phyloP scores from a whole-genome alignment of 2,888 invertebrate species.

The Plebejus melissa region DNA sequence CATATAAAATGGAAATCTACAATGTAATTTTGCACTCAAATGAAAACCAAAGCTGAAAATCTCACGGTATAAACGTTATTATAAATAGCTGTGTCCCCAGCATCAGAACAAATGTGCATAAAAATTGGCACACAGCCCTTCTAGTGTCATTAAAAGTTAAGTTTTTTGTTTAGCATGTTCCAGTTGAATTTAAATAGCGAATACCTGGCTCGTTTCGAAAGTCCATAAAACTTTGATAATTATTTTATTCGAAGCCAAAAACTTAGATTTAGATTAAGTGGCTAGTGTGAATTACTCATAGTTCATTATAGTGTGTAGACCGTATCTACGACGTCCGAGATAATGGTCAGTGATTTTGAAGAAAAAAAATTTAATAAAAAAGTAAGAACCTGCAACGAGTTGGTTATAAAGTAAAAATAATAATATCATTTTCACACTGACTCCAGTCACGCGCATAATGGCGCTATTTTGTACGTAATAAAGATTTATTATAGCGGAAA shows the following conservation, averaged over 20 bases:
- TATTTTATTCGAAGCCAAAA: neutral
- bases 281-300: too few relatives aligned
- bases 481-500: constrained; percentile 7
- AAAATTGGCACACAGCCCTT: constrained; percentile 12
- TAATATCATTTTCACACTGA: neutral
- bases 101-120: neutral
- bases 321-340: too few relatives aligned
- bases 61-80: neutral
- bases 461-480: neutral
- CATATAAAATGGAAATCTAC: neutral
- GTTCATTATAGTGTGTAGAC: too few relatives aligned
- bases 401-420: neutral
- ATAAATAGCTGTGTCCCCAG: constrained; percentile 1
- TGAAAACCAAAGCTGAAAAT: constrained; percentile 1
- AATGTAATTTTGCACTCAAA: neutral
- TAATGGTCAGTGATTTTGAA: neutral
- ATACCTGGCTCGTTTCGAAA: neutral
- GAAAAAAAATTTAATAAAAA: neutral
- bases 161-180: constrained; percentile 2
- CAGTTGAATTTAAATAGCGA: neutral
- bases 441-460: constrained; percentile 1
- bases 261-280: neutral
- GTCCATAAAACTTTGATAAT: neutral
- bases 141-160: constrained; percentile 13
- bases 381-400: neutral